These are phyloP conservation scores for Caenorhabditis angaria DNA, from an alignment of 2,888 invertebrate species.

Conservation along the genomic window DNA sequence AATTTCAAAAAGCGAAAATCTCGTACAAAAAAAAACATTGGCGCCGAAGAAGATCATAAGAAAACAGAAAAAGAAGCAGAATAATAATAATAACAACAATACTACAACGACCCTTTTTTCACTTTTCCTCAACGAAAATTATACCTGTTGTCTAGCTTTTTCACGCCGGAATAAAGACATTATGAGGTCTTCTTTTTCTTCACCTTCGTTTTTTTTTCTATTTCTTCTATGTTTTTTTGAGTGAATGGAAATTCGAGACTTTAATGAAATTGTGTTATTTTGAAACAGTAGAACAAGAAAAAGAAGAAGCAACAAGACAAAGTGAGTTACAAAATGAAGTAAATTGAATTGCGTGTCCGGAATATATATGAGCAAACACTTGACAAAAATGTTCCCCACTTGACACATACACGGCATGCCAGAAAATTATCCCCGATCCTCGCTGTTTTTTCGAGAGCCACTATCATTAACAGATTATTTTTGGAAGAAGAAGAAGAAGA, in stretches of 20 bases:
- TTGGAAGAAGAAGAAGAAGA: no score
- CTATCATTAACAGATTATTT: no score
- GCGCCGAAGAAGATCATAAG: neutral
- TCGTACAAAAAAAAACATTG: neutral
- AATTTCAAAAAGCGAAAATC: neutral
- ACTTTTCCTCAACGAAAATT: neutral
- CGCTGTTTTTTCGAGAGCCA: no score
- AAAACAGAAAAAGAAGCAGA: neutral
- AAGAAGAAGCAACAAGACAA: no score
- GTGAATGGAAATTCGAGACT: neutral
- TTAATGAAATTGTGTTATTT: neutral
- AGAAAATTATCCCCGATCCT: no score
- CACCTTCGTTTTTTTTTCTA: neutral
- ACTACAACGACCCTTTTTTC: neutral
- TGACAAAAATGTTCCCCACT: neutral
- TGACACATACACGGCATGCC: constrained; percentile 1
- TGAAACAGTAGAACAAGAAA: neutral
- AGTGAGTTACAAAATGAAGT: no score
- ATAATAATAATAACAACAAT: constrained; percentile 1
- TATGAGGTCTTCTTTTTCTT: neutral
- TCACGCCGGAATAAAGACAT: constrained; percentile 1
- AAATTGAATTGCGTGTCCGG: neutral
- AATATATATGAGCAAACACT: constrained; percentile 4
- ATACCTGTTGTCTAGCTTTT: constrained; percentile 1
- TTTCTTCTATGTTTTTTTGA: neutral